Percentiles rank a stretch among this genome's conserved stretches.
Conservation (phyloP, 2,888 invertebrate species). For the Dioctria rufipes region DNA sequence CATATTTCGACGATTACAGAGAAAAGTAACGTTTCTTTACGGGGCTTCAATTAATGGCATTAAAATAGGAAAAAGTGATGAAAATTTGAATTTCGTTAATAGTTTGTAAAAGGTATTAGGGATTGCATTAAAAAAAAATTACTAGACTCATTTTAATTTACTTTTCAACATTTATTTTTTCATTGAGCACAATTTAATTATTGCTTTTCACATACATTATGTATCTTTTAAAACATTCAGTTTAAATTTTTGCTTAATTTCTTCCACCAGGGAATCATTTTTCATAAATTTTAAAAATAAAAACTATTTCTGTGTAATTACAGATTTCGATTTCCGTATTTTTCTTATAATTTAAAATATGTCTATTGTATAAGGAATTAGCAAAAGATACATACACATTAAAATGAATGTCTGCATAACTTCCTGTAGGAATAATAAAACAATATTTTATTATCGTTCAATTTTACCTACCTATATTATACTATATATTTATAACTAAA, state of each 20-base stretch:
- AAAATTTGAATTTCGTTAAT: too few species aligned
- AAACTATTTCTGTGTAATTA: conserved; percentile 7
- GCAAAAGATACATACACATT: conserved; percentile 17
- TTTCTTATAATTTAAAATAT: conserved; percentile 41
- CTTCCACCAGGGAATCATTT: conserved; percentile 52
- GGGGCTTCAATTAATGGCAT: too few species aligned
- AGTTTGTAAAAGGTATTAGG: neutral
- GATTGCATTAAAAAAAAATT: neutral
- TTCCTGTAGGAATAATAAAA: conserved; percentile 3
- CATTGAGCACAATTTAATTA: conserved; percentile 50
- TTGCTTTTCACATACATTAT: conserved; percentile 15
- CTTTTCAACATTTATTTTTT: conserved; percentile 45
- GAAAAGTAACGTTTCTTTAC: too few species aligned
- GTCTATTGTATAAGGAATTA: conserved; percentile 35
- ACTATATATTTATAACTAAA: conserved; percentile 7
- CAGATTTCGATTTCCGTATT: conserved; percentile 26
- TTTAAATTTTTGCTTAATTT: conserved; percentile 34
- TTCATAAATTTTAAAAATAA: conserved; percentile 17
- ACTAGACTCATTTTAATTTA: neutral
- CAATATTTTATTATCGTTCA: neutral
- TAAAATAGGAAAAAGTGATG: too few species aligned
- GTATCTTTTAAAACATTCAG: conserved; percentile 26
- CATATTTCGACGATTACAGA: too few species aligned
- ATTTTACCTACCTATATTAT: neutral
- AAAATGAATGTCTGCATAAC: conserved; percentile 25